These are phyloP conservation scores for Drosophila erecta DNA, from an alignment of 1,140 invertebrate genomes.

Conservation along the genomic window DNA sequence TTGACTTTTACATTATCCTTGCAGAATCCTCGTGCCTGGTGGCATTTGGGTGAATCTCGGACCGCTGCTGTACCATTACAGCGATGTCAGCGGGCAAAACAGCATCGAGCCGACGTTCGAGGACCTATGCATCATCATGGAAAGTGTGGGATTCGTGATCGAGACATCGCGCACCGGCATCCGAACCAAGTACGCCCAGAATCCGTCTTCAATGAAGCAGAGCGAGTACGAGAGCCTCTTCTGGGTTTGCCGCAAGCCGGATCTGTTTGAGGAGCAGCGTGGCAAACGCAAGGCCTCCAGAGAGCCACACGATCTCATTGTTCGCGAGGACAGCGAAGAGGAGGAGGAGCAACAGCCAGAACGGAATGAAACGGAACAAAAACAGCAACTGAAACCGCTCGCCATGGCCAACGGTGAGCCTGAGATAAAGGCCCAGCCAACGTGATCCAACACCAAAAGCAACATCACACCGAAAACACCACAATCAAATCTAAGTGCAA, in stretches of 20 bases:
- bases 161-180: constrained; percentile 92
- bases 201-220: constrained; percentile 93
- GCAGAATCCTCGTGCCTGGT: constrained; percentile 92
- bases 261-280: constrained; percentile 27
- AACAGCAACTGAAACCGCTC: not conserved
- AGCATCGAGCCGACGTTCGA: constrained; percentile 98
- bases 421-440: constrained; percentile 21
- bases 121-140: constrained; percentile 92
- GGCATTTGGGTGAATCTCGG: constrained; percentile 96
- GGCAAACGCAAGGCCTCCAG: constrained; percentile 26
- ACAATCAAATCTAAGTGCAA: constrained; percentile 3
- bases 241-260: constrained; percentile 79
- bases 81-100: constrained; percentile 94
- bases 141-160: constrained; percentile 92
- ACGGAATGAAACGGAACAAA: not conserved
- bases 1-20: not conserved
- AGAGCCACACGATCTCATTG: constrained; percentile 64
- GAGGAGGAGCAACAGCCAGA: constrained; percentile 12
- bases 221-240: constrained; percentile 83
- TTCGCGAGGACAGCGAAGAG: constrained; percentile 38
- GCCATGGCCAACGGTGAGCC: constrained; percentile 16
- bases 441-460: constrained; percentile 29
- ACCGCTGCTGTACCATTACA: constrained; percentile 97
- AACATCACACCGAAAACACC: not conserved
- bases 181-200: constrained; percentile 95